Evolutionary conservation across 1,140 invertebrate species (phyloP).

Genomic region (Brachionus manjavacas): DNA sequence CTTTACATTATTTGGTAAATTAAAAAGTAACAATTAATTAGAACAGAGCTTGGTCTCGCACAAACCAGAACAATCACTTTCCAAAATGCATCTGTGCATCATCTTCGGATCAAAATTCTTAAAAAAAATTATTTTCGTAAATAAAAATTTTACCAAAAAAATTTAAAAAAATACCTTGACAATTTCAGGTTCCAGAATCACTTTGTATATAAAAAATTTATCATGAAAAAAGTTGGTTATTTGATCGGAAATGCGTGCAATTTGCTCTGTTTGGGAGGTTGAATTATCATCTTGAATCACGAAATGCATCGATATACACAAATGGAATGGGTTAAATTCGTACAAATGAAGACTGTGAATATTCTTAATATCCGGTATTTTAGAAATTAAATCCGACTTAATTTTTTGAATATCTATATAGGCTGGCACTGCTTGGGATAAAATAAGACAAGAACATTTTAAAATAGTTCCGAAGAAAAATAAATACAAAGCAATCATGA

Average conservation of each 20-base stretch:
- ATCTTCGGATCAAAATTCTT: not conserved
- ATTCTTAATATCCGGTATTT: not conserved
- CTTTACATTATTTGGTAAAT: constrained; percentile 11
- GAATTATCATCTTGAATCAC: not conserved
- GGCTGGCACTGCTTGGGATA: constrained; percentile 15
- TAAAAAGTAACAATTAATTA: not conserved
- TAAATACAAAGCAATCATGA: not conserved
- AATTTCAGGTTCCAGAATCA: constrained; percentile 6
- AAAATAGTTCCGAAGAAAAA: not conserved
- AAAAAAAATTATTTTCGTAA: not conserved
- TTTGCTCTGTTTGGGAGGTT: not conserved
- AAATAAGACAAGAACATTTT: not conserved
- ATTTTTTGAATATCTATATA: constrained; percentile 7
- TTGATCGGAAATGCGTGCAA: not conserved
- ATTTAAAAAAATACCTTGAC: not conserved
- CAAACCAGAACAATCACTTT: not conserved
- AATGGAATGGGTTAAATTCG: constrained; percentile 29
- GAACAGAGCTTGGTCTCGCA: not conserved
- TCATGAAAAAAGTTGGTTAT: not conserved
- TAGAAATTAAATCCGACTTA: not conserved
- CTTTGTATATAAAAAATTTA: not conserved
- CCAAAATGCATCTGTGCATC: not conserved
- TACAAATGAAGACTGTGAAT: not conserved
- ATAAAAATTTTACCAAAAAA: not conserved
- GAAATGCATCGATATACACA: constrained; percentile 28